Conservation (phyloP, 2,797 vertebrate genomes). For the Hapalemur alaotrensis region DNA sequence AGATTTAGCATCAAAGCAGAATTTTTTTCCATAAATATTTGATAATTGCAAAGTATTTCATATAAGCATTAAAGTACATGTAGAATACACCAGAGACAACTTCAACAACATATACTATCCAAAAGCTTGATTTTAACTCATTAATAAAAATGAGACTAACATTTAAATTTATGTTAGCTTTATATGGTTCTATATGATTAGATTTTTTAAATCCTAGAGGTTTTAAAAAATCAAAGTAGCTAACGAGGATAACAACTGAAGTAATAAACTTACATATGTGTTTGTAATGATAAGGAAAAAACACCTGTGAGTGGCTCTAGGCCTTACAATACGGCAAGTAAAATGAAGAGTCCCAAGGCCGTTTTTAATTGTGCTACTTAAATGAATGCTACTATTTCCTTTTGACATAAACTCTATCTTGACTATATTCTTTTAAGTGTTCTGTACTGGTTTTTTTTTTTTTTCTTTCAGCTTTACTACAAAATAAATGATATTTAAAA, state of each 20-base stretch:
- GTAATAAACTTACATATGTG: neutral
- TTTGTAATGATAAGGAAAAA: neutral
- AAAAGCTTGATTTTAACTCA: neutral
- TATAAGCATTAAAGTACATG: neutral
- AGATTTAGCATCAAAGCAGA: neutral
- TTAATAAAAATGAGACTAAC: conserved; percentile 8
- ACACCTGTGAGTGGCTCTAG: neutral
- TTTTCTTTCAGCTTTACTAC: conserved; percentile 11
- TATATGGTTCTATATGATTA: neutral
- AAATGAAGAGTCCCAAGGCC: neutral
- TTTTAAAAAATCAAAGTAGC: neutral
- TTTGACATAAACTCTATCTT: neutral
- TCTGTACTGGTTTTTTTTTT: neutral
- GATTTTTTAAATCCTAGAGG: neutral
- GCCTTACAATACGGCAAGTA: neutral
- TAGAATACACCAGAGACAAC: neutral
- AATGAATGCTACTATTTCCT: neutral
- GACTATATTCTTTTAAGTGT: neutral
- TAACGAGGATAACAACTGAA: neutral
- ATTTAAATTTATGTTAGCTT: neutral
- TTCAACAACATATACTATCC: neutral
- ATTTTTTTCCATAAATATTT: neutral
- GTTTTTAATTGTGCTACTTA: conserved; percentile 27
- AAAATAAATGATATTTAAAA: conserved; percentile 37
- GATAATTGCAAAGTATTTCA: neutral